Base-by-base conservation (phyloP, 2,888 invertebrate genomes). In the Sphaerophoria taeniata region DNA sequence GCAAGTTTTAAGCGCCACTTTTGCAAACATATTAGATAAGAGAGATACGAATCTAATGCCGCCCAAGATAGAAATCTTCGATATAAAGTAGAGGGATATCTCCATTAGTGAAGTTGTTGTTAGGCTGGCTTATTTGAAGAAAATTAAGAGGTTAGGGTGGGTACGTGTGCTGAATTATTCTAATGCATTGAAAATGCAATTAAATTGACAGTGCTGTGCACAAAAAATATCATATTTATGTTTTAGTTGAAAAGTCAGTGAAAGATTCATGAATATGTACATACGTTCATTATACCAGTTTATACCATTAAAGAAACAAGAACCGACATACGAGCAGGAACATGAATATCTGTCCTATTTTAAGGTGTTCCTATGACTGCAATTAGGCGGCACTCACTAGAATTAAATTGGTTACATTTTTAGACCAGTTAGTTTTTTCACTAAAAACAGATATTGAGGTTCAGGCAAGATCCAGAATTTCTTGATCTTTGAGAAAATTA, bases 1-100 rank as follows among this genome's bases (percentile, higher is more conserved):
- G 76, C 63, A 81, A 85, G 80, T 77, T 24, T 24, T 76, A 58
- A 77, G 81, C 81, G 77, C 85, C 85, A 85, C 76, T 69, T 80
- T 63, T 76, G 39, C n/a, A 12, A 60, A 60, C 63, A 81, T 58
- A 70, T 69, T 72, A n/a, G 43, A 24, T 24, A 2, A 24, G 24
- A 24, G 2, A 85, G 76, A 81, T 85, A 73, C 58, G 14, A 49
- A 80, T 85, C 80, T 67, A 3, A 43, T 12, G 24, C 36, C 67
- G 49, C 51, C 12, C 12, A 16, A 67, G 67, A 67, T 67, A 34
- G 1, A 67, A 39, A 67, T 63, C 63, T 63, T 16, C 39, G 24
- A 24, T 58, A 6, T 58, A 43, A 43, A 7, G 24, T 11, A 55
- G 33, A 43, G 3, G 36, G 49, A 65, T 67, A 53, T 70, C 80